Conservation (phyloP, 2,797 vertebrate species). For the Darevskia nairensis region DNA sequence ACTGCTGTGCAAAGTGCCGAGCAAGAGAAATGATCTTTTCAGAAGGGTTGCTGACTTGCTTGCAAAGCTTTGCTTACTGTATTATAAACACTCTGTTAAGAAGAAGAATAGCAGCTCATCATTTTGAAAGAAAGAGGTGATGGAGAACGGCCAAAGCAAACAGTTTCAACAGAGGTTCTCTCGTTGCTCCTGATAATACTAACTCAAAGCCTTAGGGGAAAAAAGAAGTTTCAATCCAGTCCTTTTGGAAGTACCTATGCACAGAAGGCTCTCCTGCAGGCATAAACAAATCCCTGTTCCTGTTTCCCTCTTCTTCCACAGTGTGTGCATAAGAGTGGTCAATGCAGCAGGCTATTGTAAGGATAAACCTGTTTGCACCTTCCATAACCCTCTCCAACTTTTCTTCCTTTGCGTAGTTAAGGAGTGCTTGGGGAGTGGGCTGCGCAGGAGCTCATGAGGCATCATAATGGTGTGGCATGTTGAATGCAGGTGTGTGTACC, state of each 20-base stretch:
- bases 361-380: background rate
- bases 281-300: background rate
- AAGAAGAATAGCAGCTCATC: background rate
- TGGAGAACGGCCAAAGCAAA: conserved; percentile 12
- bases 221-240: background rate
- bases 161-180: background rate
- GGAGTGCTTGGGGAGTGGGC: background rate
- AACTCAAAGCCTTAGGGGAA: background rate
- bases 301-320: background rate
- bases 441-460: background rate
- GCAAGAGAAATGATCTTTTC: conserved; percentile 14
- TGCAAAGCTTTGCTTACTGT: conserved; percentile 3
- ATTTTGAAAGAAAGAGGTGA: conserved; percentile 10
- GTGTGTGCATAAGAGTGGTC: background rate
- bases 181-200: conserved; percentile 24
- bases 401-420: background rate
- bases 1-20: background rate
- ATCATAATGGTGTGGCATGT: background rate
- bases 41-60: conserved; percentile 3
- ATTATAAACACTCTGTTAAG: background rate
- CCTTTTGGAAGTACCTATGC: too few relatives aligned
- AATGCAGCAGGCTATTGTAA: background rate
- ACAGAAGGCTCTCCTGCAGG: background rate
- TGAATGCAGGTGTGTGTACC: background rate
- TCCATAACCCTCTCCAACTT: background rate